Percentiles rank a stretch among this genome's conserved stretches.
phyloP scores from a whole-genome alignment of 1,140 invertebrate species.

The Elysia chlorotica region DNA sequence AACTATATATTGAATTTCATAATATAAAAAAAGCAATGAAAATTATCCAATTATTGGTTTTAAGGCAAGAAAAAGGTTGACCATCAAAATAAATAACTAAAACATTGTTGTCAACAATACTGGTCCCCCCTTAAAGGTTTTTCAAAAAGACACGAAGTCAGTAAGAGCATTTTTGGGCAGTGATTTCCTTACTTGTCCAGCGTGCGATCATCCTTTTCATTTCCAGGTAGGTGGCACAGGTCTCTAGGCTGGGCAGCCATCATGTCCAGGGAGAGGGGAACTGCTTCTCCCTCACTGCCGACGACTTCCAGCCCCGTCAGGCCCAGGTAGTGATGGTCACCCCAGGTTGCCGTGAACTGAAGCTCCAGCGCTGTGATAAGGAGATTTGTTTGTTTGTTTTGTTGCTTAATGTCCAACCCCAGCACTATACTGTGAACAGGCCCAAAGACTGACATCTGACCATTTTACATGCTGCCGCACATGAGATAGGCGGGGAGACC shows the following conservation, averaged over 20 bases:
- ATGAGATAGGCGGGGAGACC: too few relatives aligned
- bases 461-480: too few relatives aligned
- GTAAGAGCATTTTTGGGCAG: too few relatives aligned
- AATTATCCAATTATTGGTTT: not conserved
- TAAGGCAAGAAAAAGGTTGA: not conserved
- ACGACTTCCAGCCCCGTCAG: conserved; percentile 65
- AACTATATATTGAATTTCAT: not conserved
- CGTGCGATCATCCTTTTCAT: conserved; percentile 58
- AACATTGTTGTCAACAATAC: not conserved
- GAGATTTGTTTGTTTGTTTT: too few relatives aligned
- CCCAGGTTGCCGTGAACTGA: conserved; percentile 64
- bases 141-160: too few relatives aligned
- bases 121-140: too few relatives aligned
- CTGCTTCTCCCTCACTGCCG: conserved; percentile 57
- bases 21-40: too few relatives aligned
- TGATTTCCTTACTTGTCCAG: conserved; percentile 61
- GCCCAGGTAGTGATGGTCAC: conserved; percentile 62
- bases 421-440: too few relatives aligned
- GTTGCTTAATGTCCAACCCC: too few relatives aligned
- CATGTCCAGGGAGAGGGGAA: conserved; percentile 51
- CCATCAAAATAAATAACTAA: not conserved
- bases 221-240: conserved; percentile 51
- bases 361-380: conserved; percentile 58
- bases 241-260: conserved; percentile 54
- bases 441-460: too few relatives aligned